phyloP scores from a whole-genome alignment of 2,888 invertebrate species.

The Limnephilus auricula region DNA sequence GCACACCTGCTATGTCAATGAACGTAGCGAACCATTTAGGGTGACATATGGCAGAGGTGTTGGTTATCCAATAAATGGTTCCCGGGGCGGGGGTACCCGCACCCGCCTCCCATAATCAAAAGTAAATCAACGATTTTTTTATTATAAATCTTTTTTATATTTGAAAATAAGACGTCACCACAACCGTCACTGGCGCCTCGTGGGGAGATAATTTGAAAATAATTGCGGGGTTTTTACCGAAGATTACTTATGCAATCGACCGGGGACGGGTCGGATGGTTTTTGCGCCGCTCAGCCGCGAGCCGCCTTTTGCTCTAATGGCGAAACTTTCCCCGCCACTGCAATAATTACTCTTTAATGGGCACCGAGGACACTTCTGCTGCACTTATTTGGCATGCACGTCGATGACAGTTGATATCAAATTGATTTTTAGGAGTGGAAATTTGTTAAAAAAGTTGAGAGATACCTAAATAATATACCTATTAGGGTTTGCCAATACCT shows the following conservation, averaged over 20 bases:
- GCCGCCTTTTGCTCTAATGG: constrained; percentile 60
- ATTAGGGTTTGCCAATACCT: too few species aligned
- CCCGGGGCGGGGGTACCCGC: too few species aligned
- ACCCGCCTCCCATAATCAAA: too few species aligned
- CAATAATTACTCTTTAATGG: constrained; percentile 55
- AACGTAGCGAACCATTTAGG: too few species aligned
- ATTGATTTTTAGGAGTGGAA: not conserved
- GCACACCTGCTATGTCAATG: too few species aligned
- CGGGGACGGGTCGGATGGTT: constrained; percentile 43
- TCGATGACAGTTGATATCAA: not conserved
- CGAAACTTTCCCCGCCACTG: constrained; percentile 46
- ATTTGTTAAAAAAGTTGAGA: not conserved
- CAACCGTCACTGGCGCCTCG: constrained; percentile 40
- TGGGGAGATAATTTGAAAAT: constrained; percentile 63
- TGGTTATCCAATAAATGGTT: too few species aligned
- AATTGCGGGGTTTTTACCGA: constrained; percentile 62
- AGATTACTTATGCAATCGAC: constrained; percentile 65
- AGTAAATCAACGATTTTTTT: not conserved
- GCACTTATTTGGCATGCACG: not conserved
- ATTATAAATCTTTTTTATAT: not conserved
- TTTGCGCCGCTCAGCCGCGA: constrained; percentile 48
- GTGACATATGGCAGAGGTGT: too few species aligned
- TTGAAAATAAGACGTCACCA: not conserved
- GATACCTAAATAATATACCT: not conserved
- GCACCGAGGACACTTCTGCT: not conserved